phyloP scores from a whole-genome alignment of 1,140 invertebrate species.

The Eurosta solidaginis region DNA sequence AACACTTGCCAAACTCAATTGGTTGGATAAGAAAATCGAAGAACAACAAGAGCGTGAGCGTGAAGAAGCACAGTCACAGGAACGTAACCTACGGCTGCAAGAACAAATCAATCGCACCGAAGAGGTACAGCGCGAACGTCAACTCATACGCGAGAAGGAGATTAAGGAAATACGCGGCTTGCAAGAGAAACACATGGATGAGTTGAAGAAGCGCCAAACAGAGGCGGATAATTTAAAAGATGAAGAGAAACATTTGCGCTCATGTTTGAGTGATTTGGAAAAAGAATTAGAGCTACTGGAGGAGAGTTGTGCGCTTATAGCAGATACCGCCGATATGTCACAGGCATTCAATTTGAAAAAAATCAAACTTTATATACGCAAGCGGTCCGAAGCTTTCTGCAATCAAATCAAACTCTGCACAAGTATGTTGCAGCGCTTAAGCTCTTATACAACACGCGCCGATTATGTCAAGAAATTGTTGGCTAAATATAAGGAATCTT shows the following conservation, averaged over 20 bases:
- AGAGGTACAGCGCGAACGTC: conserved; percentile 46
- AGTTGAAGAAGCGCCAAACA: conserved; percentile 47
- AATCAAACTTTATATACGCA: conserved; percentile 52
- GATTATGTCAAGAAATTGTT: conserved; percentile 40
- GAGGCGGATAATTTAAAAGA: conserved; percentile 47
- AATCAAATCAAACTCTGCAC: conserved; percentile 49
- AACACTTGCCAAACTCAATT: conserved; percentile 62
- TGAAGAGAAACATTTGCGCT: conserved; percentile 46
- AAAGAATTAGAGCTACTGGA: conserved; percentile 49
- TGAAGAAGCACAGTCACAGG: conserved; percentile 52
- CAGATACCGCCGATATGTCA: conserved; percentile 33
- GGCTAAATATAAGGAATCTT: conserved; percentile 40
- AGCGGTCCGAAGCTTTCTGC: conserved; percentile 49
- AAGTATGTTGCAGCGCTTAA: conserved; percentile 47
- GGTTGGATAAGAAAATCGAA: conserved; percentile 62
- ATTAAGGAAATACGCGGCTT: conserved; percentile 46
- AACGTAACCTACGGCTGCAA: conserved; percentile 57
- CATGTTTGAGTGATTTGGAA: conserved; percentile 43
- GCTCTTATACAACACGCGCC: conserved; percentile 38
- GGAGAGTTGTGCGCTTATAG: conserved; percentile 43
- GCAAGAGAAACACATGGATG: conserved; percentile 49
- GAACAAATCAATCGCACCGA: conserved; percentile 51
- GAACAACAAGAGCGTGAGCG: conserved; percentile 60
- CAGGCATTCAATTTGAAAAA: conserved; percentile 50
- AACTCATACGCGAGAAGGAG: conserved; percentile 51